These are phyloP conservation scores for Benthosema pterotum DNA, from an alignment of 2,797 vertebrate genomes.

Conservation along the genomic window DNA sequence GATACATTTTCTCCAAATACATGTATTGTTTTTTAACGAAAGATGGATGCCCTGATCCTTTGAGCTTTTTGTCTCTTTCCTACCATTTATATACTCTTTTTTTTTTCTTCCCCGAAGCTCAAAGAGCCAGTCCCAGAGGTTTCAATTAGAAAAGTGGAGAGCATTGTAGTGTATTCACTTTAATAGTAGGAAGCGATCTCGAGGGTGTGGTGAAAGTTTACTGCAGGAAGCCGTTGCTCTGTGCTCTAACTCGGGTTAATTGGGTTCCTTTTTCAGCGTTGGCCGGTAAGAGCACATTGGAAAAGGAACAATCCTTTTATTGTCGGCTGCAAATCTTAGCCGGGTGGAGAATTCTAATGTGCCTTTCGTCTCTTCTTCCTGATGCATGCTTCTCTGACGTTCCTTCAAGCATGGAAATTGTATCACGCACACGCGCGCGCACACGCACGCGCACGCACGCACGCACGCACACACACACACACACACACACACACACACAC, in stretches of 20 bases:
- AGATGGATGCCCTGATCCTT: conserved; percentile 64
- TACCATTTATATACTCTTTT: conserved; percentile 66
- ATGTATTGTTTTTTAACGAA: conserved; percentile 47
- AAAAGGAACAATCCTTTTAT: conserved; percentile 54
- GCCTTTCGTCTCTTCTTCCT: conserved; percentile 44
- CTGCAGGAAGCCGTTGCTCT: conserved; percentile 65
- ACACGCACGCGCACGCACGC: no score
- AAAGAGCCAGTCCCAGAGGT: conserved; percentile 80
- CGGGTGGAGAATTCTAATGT: conserved; percentile 57
- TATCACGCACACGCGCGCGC: conserved; percentile 11
- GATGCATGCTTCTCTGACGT: conserved; percentile 25
- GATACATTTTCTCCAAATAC: conserved; percentile 13
- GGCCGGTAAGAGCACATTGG: conserved; percentile 55
- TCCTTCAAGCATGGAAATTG: conserved; percentile 24
- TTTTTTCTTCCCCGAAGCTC: conserved; percentile 66
- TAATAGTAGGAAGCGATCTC: conserved; percentile 80
- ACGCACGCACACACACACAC: no score
- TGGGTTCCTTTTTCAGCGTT: conserved; percentile 78
- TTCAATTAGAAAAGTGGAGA: conserved; percentile 83
- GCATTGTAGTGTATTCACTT: conserved; percentile 75
- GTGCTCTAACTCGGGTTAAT: conserved; percentile 81
- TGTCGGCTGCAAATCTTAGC: conserved; percentile 62
- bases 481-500: no score
- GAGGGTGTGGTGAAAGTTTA: conserved; percentile 71
- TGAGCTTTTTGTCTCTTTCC: conserved; percentile 67